A percentile compares a stretch with the other conserved stretches of the same genome.
phyloP scores from a whole-genome alignment of 2,113 vertebrate species.

The Scalopus aquaticus region DNA sequence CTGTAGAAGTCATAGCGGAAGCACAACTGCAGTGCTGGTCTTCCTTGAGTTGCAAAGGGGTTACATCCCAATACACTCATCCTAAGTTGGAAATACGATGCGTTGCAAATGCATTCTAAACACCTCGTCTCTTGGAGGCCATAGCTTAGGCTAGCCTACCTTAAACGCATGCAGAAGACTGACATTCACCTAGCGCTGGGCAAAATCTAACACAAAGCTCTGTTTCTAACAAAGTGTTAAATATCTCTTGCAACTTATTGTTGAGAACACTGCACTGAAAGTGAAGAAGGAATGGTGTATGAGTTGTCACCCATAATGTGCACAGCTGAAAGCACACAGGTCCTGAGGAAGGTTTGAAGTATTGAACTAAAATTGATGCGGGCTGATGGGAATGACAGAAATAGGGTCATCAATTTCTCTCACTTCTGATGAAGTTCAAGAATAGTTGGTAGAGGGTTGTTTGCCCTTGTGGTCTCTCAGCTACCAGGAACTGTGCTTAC shows the following conservation, averaged over 20 bases:
- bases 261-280: not conserved
- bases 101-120: not conserved
- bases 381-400: not conserved
- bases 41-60: not conserved
- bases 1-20: not conserved
- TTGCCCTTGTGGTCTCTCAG: not conserved
- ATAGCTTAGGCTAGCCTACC: not conserved
- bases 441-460: not conserved
- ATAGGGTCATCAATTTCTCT: not conserved
- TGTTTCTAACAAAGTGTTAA: not conserved
- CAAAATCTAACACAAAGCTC: not conserved
- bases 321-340: not conserved
- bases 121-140: too few relatives aligned
- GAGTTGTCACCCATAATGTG: not conserved
- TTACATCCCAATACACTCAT: too few relatives aligned
- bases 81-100: not conserved
- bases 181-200: not conserved
- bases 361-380: not conserved
- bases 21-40: not conserved
- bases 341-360: not conserved
- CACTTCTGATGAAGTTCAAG: not conserved
- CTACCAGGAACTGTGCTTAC: not conserved
- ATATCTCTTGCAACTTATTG: not conserved
- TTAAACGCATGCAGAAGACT: not conserved
- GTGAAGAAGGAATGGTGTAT: not conserved